phyloP scores from a whole-genome alignment of 2,888 invertebrate species.

The Xestia rhomboidea region DNA sequence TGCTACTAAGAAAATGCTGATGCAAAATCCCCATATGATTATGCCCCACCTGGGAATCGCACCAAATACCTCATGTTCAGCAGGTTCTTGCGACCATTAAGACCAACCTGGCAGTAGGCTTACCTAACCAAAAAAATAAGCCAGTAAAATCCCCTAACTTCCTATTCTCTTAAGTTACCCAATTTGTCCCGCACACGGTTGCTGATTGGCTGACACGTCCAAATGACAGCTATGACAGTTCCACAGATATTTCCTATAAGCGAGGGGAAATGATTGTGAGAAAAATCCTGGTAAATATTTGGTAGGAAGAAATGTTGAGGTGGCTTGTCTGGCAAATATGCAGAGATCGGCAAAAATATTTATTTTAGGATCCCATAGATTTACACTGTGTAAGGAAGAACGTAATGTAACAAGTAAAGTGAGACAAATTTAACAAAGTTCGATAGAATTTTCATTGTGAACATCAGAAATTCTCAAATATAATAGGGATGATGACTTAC shows the following conservation, averaged over 20 bases:
- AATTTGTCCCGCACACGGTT: slow-evolving; percentile 15
- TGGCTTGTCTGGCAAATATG: slow-evolving; percentile 3
- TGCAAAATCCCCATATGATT: neutral
- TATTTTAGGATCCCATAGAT: neutral
- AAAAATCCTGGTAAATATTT: slow-evolving; percentile 15
- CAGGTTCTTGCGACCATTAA: neutral
- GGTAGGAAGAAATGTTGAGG: slow-evolving; percentile 6
- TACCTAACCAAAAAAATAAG: neutral
- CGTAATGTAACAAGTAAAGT: neutral
- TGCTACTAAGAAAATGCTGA: neutral
- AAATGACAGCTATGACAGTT: slow-evolving; percentile 43
- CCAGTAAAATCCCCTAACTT: neutral
- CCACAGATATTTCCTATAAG: slow-evolving; percentile 29
- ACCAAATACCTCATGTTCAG: neutral
- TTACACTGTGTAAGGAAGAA: neutral
- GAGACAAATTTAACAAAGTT: neutral
- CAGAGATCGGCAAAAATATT: neutral
- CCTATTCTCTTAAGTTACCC: slow-evolving; percentile 12
- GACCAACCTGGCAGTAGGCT: neutral
- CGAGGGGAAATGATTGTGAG: slow-evolving; percentile 27
- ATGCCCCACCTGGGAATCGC: neutral
- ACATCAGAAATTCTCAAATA: neutral
- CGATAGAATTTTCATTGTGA: neutral
- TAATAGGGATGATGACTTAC: no score
- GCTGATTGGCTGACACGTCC: slow-evolving; percentile 39